These are phyloP conservation scores for Seira sanloemensis DNA, from an alignment of 2,888 invertebrate species.

Conservation along the genomic window DNA sequence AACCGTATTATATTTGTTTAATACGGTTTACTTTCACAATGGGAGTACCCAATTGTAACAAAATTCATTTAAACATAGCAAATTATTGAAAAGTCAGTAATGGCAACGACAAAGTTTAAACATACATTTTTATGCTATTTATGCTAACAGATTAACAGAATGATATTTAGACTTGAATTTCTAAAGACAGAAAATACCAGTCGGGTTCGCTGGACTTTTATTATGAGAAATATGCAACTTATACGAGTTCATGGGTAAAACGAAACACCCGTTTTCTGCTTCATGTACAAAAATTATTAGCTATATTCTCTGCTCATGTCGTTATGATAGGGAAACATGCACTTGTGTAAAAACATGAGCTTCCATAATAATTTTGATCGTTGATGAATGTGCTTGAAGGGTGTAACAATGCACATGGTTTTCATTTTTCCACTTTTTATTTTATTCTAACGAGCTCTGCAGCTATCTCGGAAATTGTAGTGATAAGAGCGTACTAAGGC, in stretches of 20 bases:
- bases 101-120: conserved; percentile 1
- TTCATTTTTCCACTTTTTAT: conserved; percentile 26
- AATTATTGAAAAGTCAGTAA: not conserved
- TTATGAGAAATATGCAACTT: conserved; percentile 1
- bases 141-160: too few species aligned
- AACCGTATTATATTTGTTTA: too few species aligned
- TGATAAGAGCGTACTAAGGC: not conserved
- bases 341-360: conserved; percentile 33
- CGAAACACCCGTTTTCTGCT: not conserved
- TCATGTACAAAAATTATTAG: not conserved
- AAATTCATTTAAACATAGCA: not conserved
- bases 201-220: conserved; percentile 11
- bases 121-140: not conserved
- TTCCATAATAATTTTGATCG: conserved; percentile 35
- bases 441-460: not conserved
- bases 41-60: too few species aligned
- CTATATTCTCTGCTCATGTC: conserved; percentile 25
- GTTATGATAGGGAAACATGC: not conserved
- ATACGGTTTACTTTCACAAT: too few species aligned
- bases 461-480: too few species aligned
- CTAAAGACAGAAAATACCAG: conserved; percentile 42
- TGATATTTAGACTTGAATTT: too few species aligned
- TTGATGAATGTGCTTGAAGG: conserved; percentile 9
- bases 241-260: conserved; percentile 20
- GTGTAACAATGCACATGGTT: not conserved